Percentiles rank a stretch among this genome's conserved stretches.
Evolutionary conservation across 2,113 vertebrate genomes (phyloP).

Genomic region (Pantherophis guttatus): DNA sequence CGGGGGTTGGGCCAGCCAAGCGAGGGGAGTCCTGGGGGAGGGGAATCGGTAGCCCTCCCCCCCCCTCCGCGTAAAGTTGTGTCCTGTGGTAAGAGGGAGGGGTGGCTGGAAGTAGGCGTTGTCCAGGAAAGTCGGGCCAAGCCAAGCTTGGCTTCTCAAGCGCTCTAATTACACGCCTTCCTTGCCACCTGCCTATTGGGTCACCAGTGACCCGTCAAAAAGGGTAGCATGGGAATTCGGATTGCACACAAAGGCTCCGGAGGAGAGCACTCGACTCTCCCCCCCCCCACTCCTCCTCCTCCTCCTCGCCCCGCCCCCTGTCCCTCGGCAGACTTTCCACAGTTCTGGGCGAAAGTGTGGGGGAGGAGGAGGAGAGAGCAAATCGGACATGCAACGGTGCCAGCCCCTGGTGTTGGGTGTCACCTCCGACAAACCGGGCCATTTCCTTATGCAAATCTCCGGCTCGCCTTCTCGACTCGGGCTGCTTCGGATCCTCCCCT

Average conservation of each 20-base stretch:
- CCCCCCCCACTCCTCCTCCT: slow-evolving; percentile 33
- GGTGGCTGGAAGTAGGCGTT: slow-evolving; percentile 36
- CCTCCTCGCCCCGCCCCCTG: slow-evolving; percentile 30
- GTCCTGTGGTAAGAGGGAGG: slow-evolving; percentile 14
- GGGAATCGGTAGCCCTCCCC: neutral
- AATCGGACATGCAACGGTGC: slow-evolving; percentile 23
- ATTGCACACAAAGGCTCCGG: slow-evolving; percentile 75
- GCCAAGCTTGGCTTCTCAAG: slow-evolving; percentile 55
- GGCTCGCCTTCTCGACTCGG: neutral
- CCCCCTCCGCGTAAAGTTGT: neutral
- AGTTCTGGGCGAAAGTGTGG: neutral
- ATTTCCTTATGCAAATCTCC: neutral
- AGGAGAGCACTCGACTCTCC: slow-evolving; percentile 72
- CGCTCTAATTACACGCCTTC: slow-evolving; percentile 90
- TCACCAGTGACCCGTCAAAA: slow-evolving; percentile 98
- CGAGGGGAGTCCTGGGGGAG: neutral
- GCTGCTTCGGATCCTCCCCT: neutral
- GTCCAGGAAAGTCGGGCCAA: slow-evolving; percentile 38
- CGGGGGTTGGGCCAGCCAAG: neutral
- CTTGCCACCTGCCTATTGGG: slow-evolving; percentile 95
- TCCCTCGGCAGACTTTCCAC: slow-evolving; percentile 43
- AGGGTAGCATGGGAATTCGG: slow-evolving; percentile 97
- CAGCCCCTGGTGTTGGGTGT: slow-evolving; percentile 2
- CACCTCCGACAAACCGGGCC: neutral
- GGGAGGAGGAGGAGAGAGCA: slow-evolving; percentile 16